Conservation (phyloP, 2,888 invertebrate species). For the Craniophora ligustri region DNA sequence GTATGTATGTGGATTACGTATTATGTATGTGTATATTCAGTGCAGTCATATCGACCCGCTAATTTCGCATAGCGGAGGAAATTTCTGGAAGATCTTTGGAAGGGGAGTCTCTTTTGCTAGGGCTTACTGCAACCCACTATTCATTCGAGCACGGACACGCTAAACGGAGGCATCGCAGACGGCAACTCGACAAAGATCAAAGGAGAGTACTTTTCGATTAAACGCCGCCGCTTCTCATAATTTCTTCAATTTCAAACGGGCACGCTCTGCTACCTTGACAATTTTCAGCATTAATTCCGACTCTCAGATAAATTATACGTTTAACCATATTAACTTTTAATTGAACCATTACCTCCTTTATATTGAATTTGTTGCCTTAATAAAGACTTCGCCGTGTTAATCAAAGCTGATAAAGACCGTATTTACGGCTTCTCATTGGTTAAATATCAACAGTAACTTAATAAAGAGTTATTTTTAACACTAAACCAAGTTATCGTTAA, state of each 20-base stretch:
- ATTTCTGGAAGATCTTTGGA: slow-evolving; percentile 57
- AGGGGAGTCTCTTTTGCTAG: slow-evolving; percentile 49
- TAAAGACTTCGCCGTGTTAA: slow-evolving; percentile 1
- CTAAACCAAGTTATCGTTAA: slow-evolving; percentile 68
- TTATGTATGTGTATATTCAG: slow-evolving; percentile 8
- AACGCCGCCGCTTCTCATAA: slow-evolving; percentile 65
- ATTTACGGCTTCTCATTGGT: slow-evolving; percentile 9
- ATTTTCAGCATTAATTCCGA: slow-evolving; percentile 44
- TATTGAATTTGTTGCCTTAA: slow-evolving; percentile 10
- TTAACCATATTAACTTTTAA: slow-evolving; percentile 18
- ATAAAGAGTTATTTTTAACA: slow-evolving; percentile 59
- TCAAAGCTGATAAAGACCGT: slow-evolving; percentile 13
- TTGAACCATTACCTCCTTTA: neutral
- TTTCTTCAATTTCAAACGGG: slow-evolving; percentile 62
- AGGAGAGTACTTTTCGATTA: slow-evolving; percentile 70
- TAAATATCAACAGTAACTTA: slow-evolving; percentile 38
- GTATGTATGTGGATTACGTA: neutral
- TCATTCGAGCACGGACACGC: slow-evolving; percentile 63
- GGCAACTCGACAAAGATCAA: slow-evolving; percentile 66
- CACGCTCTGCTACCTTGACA: slow-evolving; percentile 57
- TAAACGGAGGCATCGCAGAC: slow-evolving; percentile 57
- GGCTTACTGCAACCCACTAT: slow-evolving; percentile 63
- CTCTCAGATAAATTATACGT: slow-evolving; percentile 14
- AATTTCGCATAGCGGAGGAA: slow-evolving; percentile 54
- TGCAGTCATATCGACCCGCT: slow-evolving; percentile 19